Base-by-base conservation (phyloP, 2,113 vertebrate species). In the Myiagra hebetior region DNA sequence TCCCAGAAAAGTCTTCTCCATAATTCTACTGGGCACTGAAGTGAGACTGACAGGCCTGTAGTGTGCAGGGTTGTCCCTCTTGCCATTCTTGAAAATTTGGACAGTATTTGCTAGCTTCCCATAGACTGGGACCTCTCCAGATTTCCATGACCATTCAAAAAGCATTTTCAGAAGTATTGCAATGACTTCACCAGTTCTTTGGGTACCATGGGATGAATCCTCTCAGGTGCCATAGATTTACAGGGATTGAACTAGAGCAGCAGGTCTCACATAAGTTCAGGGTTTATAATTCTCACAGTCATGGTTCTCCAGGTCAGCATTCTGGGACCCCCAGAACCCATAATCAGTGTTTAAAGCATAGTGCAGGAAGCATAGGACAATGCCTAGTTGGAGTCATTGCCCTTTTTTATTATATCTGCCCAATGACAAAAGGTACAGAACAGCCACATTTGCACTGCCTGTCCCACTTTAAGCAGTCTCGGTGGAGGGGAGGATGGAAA, bases 191-290 rank as follows among this genome's bases (percentile, higher is more conserved):
- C 24, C 23, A 15, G 20, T 11, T 68, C 28, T 60, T 68, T 53
- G 11, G 47, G 16, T 19, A 53, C 53, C 27, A 5, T 17, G 41
- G 20, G 20, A 62, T 62, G 47, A 49, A 76, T 35, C 11, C 14
- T 2, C 26, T 69, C n/a, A 62, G 0, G 0, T 0, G 0, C 18
- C 41, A 22, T 49, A 42, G n/a, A 69, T 47, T 46, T 75, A 55
- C 26, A 35, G 21, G 11, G 20, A 24, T 46, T 2, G 5, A 75
- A 39, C 24, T 53, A 33, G n/a, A 68, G 39, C 62, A 55, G 47
- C 21, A 83, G 53, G 47, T 62, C 21, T 14, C 41, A 27, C 11
- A 30, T 31, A 76, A 62, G 2, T 47, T 76, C 41, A 41, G 7
- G 11, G 8, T 35, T 62, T 28, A 27, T 62, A 5, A 42, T 69